Evolutionary conservation across 2,113 vertebrate genomes (phyloP).

Genomic region (Lophura nycthemera): DNA sequence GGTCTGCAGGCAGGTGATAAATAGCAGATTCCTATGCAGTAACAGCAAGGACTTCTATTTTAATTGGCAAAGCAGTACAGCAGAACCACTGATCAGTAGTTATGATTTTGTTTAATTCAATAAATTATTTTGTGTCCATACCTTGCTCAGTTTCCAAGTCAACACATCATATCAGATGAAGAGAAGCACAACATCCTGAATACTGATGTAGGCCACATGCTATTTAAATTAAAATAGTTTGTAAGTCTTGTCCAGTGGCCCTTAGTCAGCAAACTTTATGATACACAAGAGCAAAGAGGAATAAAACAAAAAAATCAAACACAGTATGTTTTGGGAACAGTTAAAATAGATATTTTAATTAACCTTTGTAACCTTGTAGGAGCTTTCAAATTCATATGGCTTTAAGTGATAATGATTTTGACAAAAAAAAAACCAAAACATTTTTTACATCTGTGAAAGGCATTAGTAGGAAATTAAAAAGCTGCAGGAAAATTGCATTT

Average conservation of each 20-base stretch:
- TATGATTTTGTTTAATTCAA: neutral
- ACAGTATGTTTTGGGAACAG: neutral
- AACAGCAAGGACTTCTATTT: neutral
- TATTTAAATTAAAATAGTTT: neutral
- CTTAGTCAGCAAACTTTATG: neutral
- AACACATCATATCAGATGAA: neutral
- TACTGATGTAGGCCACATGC: neutral
- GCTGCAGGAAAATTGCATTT: slow-evolving; percentile 19
- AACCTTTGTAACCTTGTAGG: neutral
- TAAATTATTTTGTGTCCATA: neutral
- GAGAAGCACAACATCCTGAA: neutral
- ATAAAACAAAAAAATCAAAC: neutral
- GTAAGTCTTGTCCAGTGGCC: neutral
- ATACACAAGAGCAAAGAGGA: neutral
- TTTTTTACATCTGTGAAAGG: neutral
- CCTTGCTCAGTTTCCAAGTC: slow-evolving; percentile 6
- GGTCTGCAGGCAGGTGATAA: neutral
- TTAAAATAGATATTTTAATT: slow-evolving; percentile 11
- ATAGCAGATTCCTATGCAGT: neutral
- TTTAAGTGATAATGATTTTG: slow-evolving; percentile 15
- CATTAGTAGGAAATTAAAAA: slow-evolving; percentile 33
- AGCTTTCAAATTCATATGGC: neutral
- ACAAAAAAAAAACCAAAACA: neutral
- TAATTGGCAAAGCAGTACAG: neutral
- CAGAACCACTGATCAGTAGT: neutral